Conservation (phyloP, 1,140 invertebrate species). For the Acromyrmex echinatior region DNA sequence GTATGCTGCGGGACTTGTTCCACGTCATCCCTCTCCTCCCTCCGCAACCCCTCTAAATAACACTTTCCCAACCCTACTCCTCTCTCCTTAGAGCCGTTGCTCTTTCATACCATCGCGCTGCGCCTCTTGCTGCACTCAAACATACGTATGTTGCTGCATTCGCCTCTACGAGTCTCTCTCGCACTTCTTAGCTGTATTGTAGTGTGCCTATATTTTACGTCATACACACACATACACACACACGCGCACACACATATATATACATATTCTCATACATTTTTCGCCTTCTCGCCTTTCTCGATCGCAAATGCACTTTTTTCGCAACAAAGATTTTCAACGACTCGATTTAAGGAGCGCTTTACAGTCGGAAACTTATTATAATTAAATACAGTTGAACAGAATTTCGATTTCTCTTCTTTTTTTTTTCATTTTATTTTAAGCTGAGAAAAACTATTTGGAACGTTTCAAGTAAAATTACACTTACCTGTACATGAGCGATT, state of each 20-base stretch:
- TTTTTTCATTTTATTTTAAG: neutral
- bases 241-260: too few relatives aligned
- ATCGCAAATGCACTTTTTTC: neutral
- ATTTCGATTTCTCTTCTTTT: neutral
- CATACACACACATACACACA: neutral
- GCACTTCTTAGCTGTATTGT: neutral
- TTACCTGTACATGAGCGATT: neutral
- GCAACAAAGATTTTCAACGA: neutral
- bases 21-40: neutral
- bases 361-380: neutral
- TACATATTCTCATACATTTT: slow-evolving; percentile 40
- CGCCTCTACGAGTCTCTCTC: neutral
- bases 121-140: slow-evolving; percentile 4
- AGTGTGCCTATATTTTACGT: slow-evolving; percentile 6
- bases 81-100: slow-evolving; percentile 58
- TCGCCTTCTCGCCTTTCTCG: slow-evolving; percentile 49
- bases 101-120: slow-evolving; percentile 45
- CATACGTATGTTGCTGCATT: neutral
- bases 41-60: slow-evolving; percentile 63
- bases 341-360: neutral
- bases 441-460: neutral
- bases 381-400: neutral
- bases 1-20: slow-evolving; percentile 17
- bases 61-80: slow-evolving; percentile 57
- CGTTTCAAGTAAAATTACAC: neutral